phyloP scores from a whole-genome alignment of 1,140 invertebrate genomes.

The Idris sp. region DNA sequence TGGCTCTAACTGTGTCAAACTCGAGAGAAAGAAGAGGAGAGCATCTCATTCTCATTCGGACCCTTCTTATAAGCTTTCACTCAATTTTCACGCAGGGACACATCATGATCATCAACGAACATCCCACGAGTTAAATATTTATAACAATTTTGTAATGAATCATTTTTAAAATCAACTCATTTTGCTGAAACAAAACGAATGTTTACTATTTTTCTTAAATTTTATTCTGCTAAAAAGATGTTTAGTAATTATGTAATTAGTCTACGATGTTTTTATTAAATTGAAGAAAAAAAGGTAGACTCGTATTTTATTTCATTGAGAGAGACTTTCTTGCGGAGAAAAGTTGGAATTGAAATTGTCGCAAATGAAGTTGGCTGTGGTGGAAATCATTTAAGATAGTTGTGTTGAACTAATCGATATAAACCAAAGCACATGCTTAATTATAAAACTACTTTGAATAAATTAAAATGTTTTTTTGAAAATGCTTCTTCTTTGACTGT shows the following conservation, averaged over 20 bases:
- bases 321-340: constrained; percentile 16
- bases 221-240: too few species aligned
- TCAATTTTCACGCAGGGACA: constrained; percentile 59
- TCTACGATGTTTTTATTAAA: too few species aligned
- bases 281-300: too few species aligned
- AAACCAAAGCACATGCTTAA: constrained; percentile 20
- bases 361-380: constrained; percentile 25
- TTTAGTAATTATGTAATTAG: too few species aligned
- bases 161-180: too few species aligned
- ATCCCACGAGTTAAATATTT: too few species aligned
- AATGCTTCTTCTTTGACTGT: constrained; percentile 1
- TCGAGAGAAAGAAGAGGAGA: constrained; percentile 68
- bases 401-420: constrained; percentile 27
- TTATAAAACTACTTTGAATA: constrained; percentile 43
- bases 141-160: too few species aligned
- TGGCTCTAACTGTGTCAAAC: constrained; percentile 76
- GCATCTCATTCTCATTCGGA: constrained; percentile 36
- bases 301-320: too few species aligned
- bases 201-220: too few species aligned
- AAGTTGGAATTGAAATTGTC: constrained; percentile 37
- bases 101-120: too few species aligned
- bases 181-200: too few species aligned
- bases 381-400: constrained; percentile 23
- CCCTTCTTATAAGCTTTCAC: constrained; percentile 57
- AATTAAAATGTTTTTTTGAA: constrained; percentile 35